These are phyloP conservation scores for Gopherus evgoodei DNA, from an alignment of 2,113 vertebrate species.

Conservation along the genomic window DNA sequence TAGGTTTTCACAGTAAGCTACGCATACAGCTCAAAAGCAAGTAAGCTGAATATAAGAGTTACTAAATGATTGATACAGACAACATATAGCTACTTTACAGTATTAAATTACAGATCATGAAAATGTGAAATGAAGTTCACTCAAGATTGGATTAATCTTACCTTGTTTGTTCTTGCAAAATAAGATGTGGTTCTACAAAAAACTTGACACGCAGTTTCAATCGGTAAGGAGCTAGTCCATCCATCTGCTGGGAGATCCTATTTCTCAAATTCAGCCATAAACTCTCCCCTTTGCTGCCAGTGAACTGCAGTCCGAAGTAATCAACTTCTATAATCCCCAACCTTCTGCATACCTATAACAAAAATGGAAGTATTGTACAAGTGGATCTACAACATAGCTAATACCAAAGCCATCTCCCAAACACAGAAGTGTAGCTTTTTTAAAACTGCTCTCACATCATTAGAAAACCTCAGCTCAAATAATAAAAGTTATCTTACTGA, in stretches of 20 bases:
- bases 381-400: not conserved
- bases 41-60: not conserved
- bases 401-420: not conserved
- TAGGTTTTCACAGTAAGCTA: not conserved
- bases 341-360: constrained; percentile 92
- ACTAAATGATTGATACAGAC: not conserved
- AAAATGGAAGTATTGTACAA: constrained; percentile 8
- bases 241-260: constrained; percentile 98
- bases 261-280: constrained; percentile 99
- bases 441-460: not conserved
- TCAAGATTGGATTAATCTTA: constrained; percentile 61
- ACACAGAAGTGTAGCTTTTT: not conserved
- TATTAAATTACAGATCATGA: not conserved
- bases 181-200: constrained; percentile 98
- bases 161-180: constrained; percentile 98
- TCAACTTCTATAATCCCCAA: constrained; percentile 97
- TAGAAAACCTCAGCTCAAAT: not conserved
- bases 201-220: constrained; percentile 96
- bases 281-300: constrained; percentile 95
- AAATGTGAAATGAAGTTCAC: not conserved
- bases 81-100: not conserved
- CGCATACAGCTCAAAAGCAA: not conserved
- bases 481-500: not conserved
- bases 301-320: constrained; percentile 98
- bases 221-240: constrained; percentile 92